Evolutionary conservation across 1,140 invertebrate genomes (phyloP).

Genomic region (Drosophila lowei): DNA sequence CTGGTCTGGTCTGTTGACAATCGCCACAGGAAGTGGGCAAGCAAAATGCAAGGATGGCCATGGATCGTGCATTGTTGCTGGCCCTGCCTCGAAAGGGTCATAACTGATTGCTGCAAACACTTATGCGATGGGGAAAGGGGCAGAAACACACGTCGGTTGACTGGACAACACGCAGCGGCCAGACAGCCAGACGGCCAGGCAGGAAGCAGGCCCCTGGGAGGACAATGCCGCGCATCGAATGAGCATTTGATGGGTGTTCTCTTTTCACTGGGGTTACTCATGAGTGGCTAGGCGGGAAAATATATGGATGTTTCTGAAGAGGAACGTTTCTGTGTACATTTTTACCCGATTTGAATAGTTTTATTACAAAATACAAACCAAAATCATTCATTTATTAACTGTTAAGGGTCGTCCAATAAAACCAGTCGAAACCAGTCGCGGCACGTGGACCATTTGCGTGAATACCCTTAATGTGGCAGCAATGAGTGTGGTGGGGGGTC

Average conservation of each 20-base stretch:
- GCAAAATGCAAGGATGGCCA: slow-evolving; percentile 51
- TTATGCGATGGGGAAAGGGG: slow-evolving; percentile 29
- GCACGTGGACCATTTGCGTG: too few species aligned
- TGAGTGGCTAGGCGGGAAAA: slow-evolving; percentile 12
- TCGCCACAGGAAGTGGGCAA: slow-evolving; percentile 70
- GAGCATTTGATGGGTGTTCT: slow-evolving; percentile 55
- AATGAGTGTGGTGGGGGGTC: background rate
- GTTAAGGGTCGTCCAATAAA: too few species aligned
- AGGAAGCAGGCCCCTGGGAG: slow-evolving; percentile 11
- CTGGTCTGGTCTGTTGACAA: slow-evolving; percentile 62
- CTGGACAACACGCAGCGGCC: slow-evolving; percentile 25
- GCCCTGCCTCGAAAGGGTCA: slow-evolving; percentile 49
- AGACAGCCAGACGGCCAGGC: background rate
- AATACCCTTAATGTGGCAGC: slow-evolving; percentile 9
- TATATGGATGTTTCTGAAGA: background rate
- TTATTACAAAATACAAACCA: too few species aligned
- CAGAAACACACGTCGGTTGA: slow-evolving; percentile 3
- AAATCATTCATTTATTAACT: too few species aligned
- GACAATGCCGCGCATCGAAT: slow-evolving; percentile 51
- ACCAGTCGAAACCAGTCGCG: too few species aligned
- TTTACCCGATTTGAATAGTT: too few species aligned
- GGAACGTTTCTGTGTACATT: too few species aligned
- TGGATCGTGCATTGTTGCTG: slow-evolving; percentile 35
- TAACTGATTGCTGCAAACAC: slow-evolving; percentile 79
- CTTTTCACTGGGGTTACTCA: slow-evolving; percentile 35